Evolutionary conservation across 2,797 vertebrate species (phyloP), one percentile per base, ranked within the genome.

Genomic region (Eulemur rubriventer): DNA sequence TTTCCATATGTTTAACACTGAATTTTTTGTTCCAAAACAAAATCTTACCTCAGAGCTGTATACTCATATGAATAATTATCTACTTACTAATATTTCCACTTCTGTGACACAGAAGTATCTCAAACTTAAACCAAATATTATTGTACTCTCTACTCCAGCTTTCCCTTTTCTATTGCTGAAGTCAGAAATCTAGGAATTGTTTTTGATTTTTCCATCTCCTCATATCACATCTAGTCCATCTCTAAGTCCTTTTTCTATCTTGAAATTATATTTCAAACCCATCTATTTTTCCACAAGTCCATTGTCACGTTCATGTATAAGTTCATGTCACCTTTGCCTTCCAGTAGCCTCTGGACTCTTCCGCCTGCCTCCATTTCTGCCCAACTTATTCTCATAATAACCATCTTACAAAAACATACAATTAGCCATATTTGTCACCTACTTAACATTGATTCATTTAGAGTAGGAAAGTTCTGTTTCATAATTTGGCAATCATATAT

Each of bases 311-410:
- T 72, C 26, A 28, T 16, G 3, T 87, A 2, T 26, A 55, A 72
- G 12, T 80, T 30, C 22, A 35, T 87, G 4, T 26, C 7, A 33
- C 72, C 18, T 72, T 55, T 79, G 4, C 6, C 48, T 78, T 41
- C 1, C 4, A 33, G 12, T 7, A 33, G 5, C 1, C 4, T 85
- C 73, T 1, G 1, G 28, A 14, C 17, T 46, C 26, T 48, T 63
- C 18, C 79, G 13, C 10, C 26, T 48, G 52, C 33, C 46, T 69
- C 46, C n/a, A 83, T 26, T 75, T 61, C 30, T 88, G 28, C 2
- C 16, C 17, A 43, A 6, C 38, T 69, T 70, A n/a, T 59, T 61
- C 16, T 67, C 67, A 76, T 65, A 59, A 17, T 67, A 65, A 67
- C 2, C 6, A 65, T 38, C 0, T 11, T 28, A 55, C 30, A 81